Evolutionary conservation across 1,140 invertebrate species (phyloP).

Genomic region (Danaus melanippus): DNA sequence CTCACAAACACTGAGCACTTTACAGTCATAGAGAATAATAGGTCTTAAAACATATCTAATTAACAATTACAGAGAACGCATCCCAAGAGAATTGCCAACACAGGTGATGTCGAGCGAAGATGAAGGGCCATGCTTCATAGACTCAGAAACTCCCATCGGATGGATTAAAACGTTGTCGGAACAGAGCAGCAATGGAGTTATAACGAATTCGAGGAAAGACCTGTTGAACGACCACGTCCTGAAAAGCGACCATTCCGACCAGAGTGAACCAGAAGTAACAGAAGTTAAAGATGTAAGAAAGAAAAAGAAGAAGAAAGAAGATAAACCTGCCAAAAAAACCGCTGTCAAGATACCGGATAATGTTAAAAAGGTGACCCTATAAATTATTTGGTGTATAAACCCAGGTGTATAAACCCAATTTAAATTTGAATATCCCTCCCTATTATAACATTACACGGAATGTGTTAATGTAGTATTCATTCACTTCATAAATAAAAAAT

Average conservation of each 20-base stretch:
- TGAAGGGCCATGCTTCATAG: constrained; percentile 61
- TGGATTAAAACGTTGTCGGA: constrained; percentile 61
- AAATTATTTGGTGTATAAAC: not conserved
- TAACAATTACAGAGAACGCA: constrained; percentile 43
- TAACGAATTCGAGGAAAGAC: constrained; percentile 56
- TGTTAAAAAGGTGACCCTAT: constrained; percentile 48
- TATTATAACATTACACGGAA: too few relatives aligned
- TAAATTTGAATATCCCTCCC: too few relatives aligned
- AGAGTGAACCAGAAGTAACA: constrained; percentile 35
- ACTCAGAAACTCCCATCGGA: constrained; percentile 49
- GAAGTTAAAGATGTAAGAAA: constrained; percentile 17
- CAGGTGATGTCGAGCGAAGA: constrained; percentile 64
- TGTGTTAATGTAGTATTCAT: too few relatives aligned
- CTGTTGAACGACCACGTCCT: constrained; percentile 38
- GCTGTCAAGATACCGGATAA: constrained; percentile 45
- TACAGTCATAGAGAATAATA: too few relatives aligned
- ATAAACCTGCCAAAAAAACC: constrained; percentile 34
- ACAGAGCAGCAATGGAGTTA: constrained; percentile 44
- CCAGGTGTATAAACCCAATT: too few relatives aligned
- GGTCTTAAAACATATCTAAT: too few relatives aligned
- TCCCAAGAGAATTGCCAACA: constrained; percentile 47
- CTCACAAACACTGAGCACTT: too few relatives aligned
- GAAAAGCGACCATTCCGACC: constrained; percentile 29
- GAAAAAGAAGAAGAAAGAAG: constrained; percentile 35
- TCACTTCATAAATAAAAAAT: too few relatives aligned